These are phyloP conservation scores for Fratercula arctica DNA, from an alignment of 2,797 vertebrate genomes.

Conservation along the genomic window DNA sequence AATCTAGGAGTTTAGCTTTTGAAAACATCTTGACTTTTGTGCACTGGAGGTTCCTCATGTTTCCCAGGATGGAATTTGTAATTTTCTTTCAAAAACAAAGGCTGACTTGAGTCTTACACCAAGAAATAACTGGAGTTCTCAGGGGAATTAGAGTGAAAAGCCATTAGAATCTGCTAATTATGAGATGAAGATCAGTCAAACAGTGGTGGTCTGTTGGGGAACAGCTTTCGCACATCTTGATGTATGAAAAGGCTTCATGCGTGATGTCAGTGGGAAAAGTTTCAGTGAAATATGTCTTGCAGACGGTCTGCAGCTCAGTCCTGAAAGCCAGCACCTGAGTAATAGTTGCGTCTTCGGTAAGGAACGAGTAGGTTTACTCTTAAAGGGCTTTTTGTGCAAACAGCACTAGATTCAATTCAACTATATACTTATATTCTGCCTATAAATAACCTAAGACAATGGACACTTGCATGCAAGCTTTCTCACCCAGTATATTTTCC, in stretches of 20 bases:
- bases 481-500: background rate
- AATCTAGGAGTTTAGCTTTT: background rate
- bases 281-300: background rate
- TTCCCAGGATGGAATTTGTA: conserved; percentile 10
- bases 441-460: background rate
- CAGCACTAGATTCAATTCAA: background rate
- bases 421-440: background rate
- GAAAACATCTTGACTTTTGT: background rate
- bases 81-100: conserved; percentile 32
- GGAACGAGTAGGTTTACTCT: background rate
- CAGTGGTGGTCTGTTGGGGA: background rate
- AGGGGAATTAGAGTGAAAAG: background rate
- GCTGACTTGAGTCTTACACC: background rate
- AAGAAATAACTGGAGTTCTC: background rate
- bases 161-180: conserved; percentile 34
- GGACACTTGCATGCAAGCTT: background rate
- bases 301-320: background rate
- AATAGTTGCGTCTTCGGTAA: background rate
- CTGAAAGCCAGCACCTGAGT: background rate
- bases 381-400: background rate
- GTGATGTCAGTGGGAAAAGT: background rate
- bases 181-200: background rate
- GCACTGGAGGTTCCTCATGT: background rate
- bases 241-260: background rate
- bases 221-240: background rate